Base-by-base conservation (phyloP, 2,888 invertebrate species). In the Patella ulyssiponensis region DNA sequence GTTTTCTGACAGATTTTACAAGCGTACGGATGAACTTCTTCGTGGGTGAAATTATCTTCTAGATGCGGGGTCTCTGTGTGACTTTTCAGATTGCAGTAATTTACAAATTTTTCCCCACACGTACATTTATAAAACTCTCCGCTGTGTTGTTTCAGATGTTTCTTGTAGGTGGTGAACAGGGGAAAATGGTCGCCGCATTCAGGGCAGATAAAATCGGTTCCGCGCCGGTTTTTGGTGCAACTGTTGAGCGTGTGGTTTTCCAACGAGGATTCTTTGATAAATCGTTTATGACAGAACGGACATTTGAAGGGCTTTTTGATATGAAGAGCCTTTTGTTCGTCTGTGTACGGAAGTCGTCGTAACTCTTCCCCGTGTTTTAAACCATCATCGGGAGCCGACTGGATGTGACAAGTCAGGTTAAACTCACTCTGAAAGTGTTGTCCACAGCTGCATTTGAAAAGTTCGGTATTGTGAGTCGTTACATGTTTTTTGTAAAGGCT, bases 111-210 rank as follows among this genome's bases (percentile, higher is more conserved):
- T 5, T 20, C 64, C 12, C 23, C 64, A 64, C 64, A 64, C 20
- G 64, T 64, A 23, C 64, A 64, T 23, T 64, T 64, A 14, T 64
- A 64, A 64, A 64, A 64, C 23, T 64, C 64, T 64, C 64, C 64
- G 14, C 20, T 12, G 23, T 64, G 64, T 1, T 23, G 64, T 4
- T 64, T 64, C 0, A 64, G 14, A 64, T 64, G 64, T 64, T 64
- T 64, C 15, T 64, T 64, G 23, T 64, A 64, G 12, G 23, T 23
- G 4, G 20, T 64, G 23, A 64, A 64, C 11, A 23, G 20, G 12
- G 20, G 20, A 64, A 64, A 64, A 64, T 64, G 64, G 64, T 64
- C 64, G 23, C 64, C 64, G 11, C 64, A 64, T 23, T 64, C 64
- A 3, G 64, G 23, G 23, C 64, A 64, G 11, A 64, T 64, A 23